Conservation (phyloP, 2,797 vertebrate genomes). For the Lepus townsendii region DNA sequence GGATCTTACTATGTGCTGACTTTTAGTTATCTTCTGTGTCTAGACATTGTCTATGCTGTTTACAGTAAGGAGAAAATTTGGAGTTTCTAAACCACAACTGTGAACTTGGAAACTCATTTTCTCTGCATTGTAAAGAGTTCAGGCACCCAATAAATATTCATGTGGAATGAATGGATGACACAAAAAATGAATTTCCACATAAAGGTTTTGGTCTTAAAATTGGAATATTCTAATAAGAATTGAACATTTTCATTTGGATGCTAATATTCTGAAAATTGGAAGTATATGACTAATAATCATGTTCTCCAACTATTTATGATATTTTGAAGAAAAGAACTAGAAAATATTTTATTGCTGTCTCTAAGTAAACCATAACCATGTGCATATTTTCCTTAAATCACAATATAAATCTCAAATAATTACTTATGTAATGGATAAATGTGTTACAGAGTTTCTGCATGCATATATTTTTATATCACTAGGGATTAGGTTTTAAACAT, state of each 20-base stretch:
- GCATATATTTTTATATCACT: conserved; percentile 18
- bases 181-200: conserved; percentile 71
- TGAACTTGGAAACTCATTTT: conserved; percentile 73
- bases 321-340: conserved; percentile 47
- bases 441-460: conserved; percentile 4
- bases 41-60: background rate
- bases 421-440: conserved; percentile 45
- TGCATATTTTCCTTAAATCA: conserved; percentile 61
- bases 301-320: conserved; percentile 43
- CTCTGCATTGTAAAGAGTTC: conserved; percentile 65
- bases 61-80: conserved; percentile 50
- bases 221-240: conserved; percentile 72
- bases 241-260: conserved; percentile 74
- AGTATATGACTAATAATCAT: conserved; percentile 55
- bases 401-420: conserved; percentile 68
- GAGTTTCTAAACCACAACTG: conserved; percentile 48
- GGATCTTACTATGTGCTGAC: background rate
- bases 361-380: background rate
- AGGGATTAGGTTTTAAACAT: conserved; percentile 58
- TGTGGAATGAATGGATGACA: conserved; percentile 47
- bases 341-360: conserved; percentile 43
- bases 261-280: conserved; percentile 75
- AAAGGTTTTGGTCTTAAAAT: conserved; percentile 71
- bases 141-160: conserved; percentile 75
- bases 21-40: background rate